phyloP scores from a whole-genome alignment of 1,140 invertebrate genomes.

The Nasonia giraulti region DNA sequence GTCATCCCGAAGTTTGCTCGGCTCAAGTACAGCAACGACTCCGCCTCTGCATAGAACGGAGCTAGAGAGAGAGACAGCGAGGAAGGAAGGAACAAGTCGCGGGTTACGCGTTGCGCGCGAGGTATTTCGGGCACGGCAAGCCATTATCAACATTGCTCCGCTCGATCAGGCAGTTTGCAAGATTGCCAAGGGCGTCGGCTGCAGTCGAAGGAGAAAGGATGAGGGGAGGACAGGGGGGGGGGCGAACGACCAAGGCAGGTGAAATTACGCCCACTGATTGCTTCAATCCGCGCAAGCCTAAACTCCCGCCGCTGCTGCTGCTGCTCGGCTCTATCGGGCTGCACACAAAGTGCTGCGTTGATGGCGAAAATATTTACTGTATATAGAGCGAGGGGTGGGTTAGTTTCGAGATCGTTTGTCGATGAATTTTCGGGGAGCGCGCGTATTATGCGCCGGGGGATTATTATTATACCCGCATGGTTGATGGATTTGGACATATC shows the following conservation, averaged over 20 bases:
- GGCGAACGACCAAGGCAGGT: background rate
- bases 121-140: slow-evolving; percentile 33
- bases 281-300: slow-evolving; percentile 2
- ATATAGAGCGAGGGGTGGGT: too few relatives aligned
- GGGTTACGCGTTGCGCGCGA: background rate
- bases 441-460: too few relatives aligned
- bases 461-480: too few relatives aligned
- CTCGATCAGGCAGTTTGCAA: slow-evolving; percentile 30
- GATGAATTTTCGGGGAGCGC: too few relatives aligned
- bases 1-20: background rate
- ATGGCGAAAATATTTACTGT: too few relatives aligned
- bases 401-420: too few relatives aligned
- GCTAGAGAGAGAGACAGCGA: background rate
- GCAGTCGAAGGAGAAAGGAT: slow-evolving; percentile 12
- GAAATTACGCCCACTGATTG: slow-evolving; percentile 15
- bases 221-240: too few relatives aligned
- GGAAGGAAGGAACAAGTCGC: slow-evolving; percentile 11
- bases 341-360: too few relatives aligned
- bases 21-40: background rate
- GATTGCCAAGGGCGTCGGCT: slow-evolving; percentile 36
- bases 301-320: background rate
- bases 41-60: background rate
- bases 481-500: too few relatives aligned
- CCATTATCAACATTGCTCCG: slow-evolving; percentile 36
- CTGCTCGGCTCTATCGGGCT: background rate